These are phyloP conservation scores for Erebia aethiops DNA, from an alignment of 2,888 invertebrate species.

Conservation along the genomic window DNA sequence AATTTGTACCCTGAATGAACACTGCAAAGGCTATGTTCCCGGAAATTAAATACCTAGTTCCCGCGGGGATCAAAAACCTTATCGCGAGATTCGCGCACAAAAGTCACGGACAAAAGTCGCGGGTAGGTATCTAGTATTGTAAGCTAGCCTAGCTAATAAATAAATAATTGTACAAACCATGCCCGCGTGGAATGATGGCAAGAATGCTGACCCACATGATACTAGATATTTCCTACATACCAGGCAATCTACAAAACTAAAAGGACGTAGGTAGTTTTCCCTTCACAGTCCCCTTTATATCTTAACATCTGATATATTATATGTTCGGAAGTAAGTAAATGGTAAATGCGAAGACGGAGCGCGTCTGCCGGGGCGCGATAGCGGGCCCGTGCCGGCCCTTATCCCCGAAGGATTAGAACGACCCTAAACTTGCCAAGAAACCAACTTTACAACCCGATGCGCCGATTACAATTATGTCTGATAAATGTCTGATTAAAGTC, in stretches of 20 bases:
- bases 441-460: slow-evolving; percentile 47
- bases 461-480: slow-evolving; percentile 30
- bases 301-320: slow-evolving; percentile 13
- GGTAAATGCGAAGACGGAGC: slow-evolving; percentile 36
- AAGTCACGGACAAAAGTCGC: no score
- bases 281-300: neutral
- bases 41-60: no score
- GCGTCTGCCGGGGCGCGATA: slow-evolving; percentile 63
- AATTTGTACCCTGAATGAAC: neutral
- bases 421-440: slow-evolving; percentile 59
- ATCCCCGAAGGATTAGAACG: slow-evolving; percentile 61
- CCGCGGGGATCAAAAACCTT: no score
- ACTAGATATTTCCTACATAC: no score
- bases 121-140: no score
- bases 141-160: no score
- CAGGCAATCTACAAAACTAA: neutral
- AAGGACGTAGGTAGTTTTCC: neutral
- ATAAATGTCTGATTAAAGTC: slow-evolving; percentile 16
- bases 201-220: no score
- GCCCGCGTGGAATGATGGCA: no score
- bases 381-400: slow-evolving; percentile 63
- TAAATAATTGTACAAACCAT: no score
- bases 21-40: no score
- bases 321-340: slow-evolving; percentile 13
- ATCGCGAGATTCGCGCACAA: no score